These are phyloP conservation scores for Oreohelix idahoensis DNA, from an alignment of 1,140 invertebrate genomes.

Conservation along the genomic window DNA sequence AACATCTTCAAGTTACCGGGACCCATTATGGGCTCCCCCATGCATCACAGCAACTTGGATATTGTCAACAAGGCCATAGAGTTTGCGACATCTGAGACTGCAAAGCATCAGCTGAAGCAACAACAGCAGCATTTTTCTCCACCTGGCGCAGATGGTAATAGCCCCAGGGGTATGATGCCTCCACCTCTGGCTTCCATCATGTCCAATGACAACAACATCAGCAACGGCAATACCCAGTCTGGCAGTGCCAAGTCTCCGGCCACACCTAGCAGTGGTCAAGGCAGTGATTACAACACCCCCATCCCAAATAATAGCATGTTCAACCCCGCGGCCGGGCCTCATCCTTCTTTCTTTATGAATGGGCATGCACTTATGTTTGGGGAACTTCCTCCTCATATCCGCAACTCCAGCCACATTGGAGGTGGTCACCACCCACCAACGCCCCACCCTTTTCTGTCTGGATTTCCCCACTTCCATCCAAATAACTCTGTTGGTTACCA, in stretches of 20 bases:
- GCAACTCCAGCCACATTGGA: slow-evolving; percentile 21
- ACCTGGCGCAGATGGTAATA: not conserved
- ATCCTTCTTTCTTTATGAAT: slow-evolving; percentile 25
- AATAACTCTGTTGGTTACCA: slow-evolving; percentile 15
- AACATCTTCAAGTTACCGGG: slow-evolving; percentile 60
- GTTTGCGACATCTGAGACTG: slow-evolving; percentile 48
- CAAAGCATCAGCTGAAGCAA: slow-evolving; percentile 38
- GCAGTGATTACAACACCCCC: not conserved
- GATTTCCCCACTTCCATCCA: slow-evolving; percentile 31
- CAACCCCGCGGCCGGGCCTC: not conserved
- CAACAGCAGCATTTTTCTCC: slow-evolving; percentile 43
- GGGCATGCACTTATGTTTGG: slow-evolving; percentile 29
- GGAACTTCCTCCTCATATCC: slow-evolving; percentile 24
- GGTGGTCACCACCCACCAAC: not conserved
- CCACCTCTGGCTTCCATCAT: not conserved
- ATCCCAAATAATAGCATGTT: slow-evolving; percentile 9
- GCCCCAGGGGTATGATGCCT: slow-evolving; percentile 1
- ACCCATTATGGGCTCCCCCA: slow-evolving; percentile 48
- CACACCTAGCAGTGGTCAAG: not conserved
- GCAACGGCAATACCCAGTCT: not conserved
- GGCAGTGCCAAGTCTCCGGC: not conserved
- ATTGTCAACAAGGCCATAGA: slow-evolving; percentile 45
- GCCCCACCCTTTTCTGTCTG: slow-evolving; percentile 11
- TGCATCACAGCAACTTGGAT: slow-evolving; percentile 42
- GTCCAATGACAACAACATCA: slow-evolving; percentile 18